These are phyloP conservation scores for Actenoides hombroni DNA, from an alignment of 2,113 vertebrate genomes.

Conservation along the genomic window DNA sequence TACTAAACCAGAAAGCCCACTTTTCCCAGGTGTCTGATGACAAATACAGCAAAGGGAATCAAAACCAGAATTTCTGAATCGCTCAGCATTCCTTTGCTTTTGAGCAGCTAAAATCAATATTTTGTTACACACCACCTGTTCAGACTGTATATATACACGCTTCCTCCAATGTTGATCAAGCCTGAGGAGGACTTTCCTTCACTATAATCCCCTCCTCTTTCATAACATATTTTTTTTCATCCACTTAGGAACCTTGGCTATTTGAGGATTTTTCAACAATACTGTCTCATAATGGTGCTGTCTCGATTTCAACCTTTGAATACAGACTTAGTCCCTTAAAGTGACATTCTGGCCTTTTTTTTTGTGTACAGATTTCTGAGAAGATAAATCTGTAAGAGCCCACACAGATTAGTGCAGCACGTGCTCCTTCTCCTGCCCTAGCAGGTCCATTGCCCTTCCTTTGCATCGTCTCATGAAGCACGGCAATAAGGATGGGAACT, in stretches of 20 bases:
- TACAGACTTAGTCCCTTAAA: neutral
- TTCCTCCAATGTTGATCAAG: neutral
- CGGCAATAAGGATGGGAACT: neutral
- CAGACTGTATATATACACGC: rapidly evolving
- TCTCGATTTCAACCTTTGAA: neutral
- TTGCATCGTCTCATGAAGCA: neutral
- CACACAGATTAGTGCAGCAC: neutral
- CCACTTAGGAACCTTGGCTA: neutral
- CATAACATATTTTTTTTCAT: neutral
- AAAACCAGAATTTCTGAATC: neutral
- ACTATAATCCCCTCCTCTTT: neutral
- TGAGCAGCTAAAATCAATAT: neutral
- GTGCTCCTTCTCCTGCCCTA: neutral
- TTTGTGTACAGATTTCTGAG: neutral
- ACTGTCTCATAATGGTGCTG: neutral
- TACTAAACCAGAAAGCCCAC: neutral
- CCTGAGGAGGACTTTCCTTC: neutral
- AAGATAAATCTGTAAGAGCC: neutral
- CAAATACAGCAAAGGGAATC: neutral
- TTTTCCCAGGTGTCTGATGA: neutral
- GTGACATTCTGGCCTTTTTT: neutral
- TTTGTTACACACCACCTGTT: neutral
- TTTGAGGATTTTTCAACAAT: neutral
- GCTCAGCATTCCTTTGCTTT: neutral
- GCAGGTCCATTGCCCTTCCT: neutral